Percentiles rank a stretch among this genome's conserved stretches.
Conservation (phyloP, 2,888 invertebrate genomes). For the Megalurothrips usitatus region DNA sequence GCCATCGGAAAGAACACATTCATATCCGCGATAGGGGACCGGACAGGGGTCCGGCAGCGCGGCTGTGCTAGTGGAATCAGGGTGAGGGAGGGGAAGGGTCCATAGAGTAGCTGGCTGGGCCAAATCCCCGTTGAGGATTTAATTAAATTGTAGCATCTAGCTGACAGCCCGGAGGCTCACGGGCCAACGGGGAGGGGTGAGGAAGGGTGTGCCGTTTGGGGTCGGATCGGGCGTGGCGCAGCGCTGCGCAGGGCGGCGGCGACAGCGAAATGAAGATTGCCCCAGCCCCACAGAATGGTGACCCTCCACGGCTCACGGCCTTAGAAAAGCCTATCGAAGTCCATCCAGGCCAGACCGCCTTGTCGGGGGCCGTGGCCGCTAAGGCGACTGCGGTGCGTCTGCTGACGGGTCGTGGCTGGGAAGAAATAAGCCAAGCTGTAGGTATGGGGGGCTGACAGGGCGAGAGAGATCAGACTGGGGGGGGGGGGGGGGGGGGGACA, state of each 20-base stretch:
- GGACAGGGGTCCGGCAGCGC: no score
- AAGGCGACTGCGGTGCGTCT: no score
- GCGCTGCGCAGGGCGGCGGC: background rate
- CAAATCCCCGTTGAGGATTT: background rate
- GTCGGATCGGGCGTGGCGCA: background rate
- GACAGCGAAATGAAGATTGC: background rate
- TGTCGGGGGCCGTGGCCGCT: no score
- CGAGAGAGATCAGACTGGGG: no score
- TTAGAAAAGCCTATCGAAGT: background rate
- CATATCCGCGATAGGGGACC: no score
- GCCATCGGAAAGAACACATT: no score
- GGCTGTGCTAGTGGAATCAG: background rate
- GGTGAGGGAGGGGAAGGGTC: background rate
- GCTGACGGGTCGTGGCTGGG: no score
- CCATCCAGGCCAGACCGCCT: background rate
- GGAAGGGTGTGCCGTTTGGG: background rate
- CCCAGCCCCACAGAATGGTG: background rate
- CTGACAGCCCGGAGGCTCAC: background rate
- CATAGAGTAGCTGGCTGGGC: no score
- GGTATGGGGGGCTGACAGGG: no score
- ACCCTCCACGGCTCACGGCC: background rate
- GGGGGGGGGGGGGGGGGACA: no score
- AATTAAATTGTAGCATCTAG: slow-evolving; percentile 1
- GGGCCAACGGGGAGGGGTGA: no score
- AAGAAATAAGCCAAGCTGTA: no score